Percentiles rank a stretch among this genome's conserved stretches.
Evolutionary conservation across 2,888 invertebrate species (phyloP).

Genomic region (Coenonympha arcania): DNA sequence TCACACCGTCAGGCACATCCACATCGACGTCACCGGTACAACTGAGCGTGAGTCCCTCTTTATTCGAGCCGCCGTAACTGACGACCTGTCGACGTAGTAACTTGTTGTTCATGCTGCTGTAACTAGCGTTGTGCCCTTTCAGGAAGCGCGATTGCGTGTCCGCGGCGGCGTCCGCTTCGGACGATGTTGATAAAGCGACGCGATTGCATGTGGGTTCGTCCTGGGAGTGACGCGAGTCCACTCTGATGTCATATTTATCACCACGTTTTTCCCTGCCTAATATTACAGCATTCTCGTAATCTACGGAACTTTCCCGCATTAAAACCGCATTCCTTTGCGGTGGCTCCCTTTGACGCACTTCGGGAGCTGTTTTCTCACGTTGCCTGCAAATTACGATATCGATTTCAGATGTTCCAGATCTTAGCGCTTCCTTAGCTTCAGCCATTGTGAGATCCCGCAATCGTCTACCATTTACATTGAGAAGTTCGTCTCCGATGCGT

Average conservation of each 20-base stretch:
- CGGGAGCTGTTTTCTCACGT: conserved; percentile 45
- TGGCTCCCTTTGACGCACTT: conserved; percentile 41
- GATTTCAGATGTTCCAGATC: conserved; percentile 76
- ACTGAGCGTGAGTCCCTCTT: conserved; percentile 60
- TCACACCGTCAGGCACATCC: conserved; percentile 55
- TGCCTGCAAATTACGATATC: conserved; percentile 78
- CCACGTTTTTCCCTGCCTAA: conserved; percentile 67
- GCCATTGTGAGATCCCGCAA: conserved; percentile 78
- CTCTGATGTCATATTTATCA: conserved; percentile 76
- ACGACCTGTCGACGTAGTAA: conserved; percentile 73
- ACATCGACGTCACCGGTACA: conserved; percentile 60
- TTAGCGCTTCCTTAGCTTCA: conserved; percentile 78
- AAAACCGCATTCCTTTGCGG: conserved; percentile 42
- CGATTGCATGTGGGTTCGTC: conserved; percentile 71
- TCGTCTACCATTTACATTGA: conserved; percentile 81
- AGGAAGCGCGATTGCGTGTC: conserved; percentile 74
- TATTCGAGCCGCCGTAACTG: conserved; percentile 69
- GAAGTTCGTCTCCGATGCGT: conserved; percentile 80
- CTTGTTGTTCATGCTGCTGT: conserved; percentile 77
- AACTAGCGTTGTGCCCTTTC: conserved; percentile 75
- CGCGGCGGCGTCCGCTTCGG: conserved; percentile 57
- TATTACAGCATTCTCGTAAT: conserved; percentile 78
- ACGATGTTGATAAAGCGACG: conserved; percentile 62
- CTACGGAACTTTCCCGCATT: conserved; percentile 80
- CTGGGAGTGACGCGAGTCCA: conserved; percentile 78